These are phyloP conservation scores for Drosophila melanocephala DNA, from an alignment of 2,888 invertebrate genomes.

Conservation along the genomic window DNA sequence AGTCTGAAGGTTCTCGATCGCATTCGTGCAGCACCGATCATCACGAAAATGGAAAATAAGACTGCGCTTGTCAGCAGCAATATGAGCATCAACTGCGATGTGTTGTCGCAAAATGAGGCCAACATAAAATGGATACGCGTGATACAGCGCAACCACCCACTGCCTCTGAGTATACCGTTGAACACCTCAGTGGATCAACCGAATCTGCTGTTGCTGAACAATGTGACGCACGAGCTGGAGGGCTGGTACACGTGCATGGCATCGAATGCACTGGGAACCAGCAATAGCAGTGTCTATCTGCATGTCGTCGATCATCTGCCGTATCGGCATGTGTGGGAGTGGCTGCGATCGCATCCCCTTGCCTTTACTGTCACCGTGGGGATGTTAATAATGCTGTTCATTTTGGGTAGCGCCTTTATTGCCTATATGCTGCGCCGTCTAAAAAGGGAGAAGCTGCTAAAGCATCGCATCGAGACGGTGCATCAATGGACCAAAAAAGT, in stretches of 20 bases:
- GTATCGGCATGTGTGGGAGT: conserved; percentile 57
- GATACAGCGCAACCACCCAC: conserved; percentile 55
- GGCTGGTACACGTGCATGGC: conserved; percentile 99
- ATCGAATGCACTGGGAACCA: conserved; percentile 93
- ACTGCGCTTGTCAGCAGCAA: conserved; percentile 91
- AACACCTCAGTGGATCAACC: conserved; percentile 59
- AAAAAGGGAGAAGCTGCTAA: conserved; percentile 92
- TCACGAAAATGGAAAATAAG: conserved; percentile 93
- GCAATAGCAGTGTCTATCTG: conserved; percentile 93
- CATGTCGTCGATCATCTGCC: conserved; percentile 88
- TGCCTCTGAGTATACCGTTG: conserved; percentile 40
- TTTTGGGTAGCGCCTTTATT: conserved; percentile 84
- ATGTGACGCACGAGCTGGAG: conserved; percentile 95
- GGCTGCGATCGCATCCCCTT: conserved; percentile 86
- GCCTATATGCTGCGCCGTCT: conserved; percentile 90
- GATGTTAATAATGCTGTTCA: conserved; percentile 87
- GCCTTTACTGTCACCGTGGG: conserved; percentile 88
- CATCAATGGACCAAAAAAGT: conserved; percentile 97
- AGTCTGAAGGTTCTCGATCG: conserved; percentile 91
- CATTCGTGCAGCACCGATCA: conserved; percentile 93
- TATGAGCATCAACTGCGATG: conserved; percentile 91
- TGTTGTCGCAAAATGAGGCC: conserved; percentile 93
- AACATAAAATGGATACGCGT: conserved; percentile 91
- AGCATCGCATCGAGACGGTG: conserved; percentile 92
- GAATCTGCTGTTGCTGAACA: conserved; percentile 91